phyloP scores from a whole-genome alignment of 2,797 vertebrate species.

The Chiroxiphia lanceolata region DNA sequence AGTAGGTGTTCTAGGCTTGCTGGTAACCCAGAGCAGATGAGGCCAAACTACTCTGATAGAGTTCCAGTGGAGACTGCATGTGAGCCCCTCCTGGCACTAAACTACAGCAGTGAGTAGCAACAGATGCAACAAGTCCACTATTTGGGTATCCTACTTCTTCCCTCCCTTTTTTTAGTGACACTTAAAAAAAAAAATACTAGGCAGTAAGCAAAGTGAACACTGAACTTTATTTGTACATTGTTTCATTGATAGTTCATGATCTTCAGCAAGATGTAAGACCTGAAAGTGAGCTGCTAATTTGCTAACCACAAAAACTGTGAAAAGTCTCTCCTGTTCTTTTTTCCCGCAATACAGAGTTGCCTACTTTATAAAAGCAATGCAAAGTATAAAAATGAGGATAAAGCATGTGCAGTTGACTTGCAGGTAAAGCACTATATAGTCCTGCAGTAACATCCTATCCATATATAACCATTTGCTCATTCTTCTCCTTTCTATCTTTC shows the following conservation, averaged over 20 bases:
- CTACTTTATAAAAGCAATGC: not conserved
- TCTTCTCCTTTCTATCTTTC: not conserved
- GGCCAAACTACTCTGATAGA: not conserved
- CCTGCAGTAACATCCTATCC: not conserved
- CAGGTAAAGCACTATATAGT: not conserved
- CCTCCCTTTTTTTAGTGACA: not conserved
- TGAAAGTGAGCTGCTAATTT: not conserved
- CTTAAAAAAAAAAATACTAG: not conserved
- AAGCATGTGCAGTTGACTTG: not conserved
- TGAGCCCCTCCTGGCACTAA: not conserved
- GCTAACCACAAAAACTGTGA: not conserved
- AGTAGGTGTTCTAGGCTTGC: not conserved
- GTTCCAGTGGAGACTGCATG: not conserved
- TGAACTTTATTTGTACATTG: not conserved
- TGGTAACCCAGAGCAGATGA: not conserved
- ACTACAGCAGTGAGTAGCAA: not conserved
- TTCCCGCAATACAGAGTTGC: not conserved
- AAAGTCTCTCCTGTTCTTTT: not conserved
- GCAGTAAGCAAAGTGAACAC: not conserved
- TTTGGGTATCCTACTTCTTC: not conserved
- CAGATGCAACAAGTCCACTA: not conserved
- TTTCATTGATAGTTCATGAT: not conserved
- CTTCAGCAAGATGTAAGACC: not conserved
- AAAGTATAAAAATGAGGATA: not conserved
- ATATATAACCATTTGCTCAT: not conserved